Evolutionary conservation across 1,140 invertebrate genomes (phyloP).

Genomic region (Dendroctonus ponderosae): DNA sequence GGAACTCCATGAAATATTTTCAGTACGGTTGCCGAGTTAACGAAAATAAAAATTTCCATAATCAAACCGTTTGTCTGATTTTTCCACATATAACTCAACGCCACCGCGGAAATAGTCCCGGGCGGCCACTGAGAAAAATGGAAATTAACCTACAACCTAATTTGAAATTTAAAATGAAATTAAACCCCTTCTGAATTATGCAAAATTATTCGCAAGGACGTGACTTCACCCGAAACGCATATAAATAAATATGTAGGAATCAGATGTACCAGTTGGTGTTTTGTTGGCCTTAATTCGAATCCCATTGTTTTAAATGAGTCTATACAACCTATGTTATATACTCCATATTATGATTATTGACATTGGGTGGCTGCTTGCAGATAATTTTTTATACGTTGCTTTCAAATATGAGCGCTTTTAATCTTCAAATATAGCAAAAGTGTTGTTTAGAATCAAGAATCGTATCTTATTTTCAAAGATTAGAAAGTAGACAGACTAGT

Average conservation of each 20-base stretch:
- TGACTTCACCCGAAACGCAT: not conserved
- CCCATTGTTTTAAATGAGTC: too few species aligned
- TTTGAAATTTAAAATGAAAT: slow-evolving; percentile 16
- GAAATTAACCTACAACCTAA: slow-evolving; percentile 10
- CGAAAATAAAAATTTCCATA: slow-evolving; percentile 22
- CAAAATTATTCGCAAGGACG: slow-evolving; percentile 3
- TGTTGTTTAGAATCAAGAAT: too few species aligned
- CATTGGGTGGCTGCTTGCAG: too few species aligned
- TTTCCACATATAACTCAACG: slow-evolving; percentile 15
- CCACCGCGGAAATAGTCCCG: slow-evolving; percentile 3
- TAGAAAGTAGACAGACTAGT: too few species aligned
- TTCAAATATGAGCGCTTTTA: too few species aligned
- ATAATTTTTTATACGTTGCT: too few species aligned
- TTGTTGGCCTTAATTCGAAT: too few species aligned
- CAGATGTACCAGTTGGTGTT: too few species aligned
- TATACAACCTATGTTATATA: too few species aligned
- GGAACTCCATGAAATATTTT: not conserved
- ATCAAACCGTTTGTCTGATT: slow-evolving; percentile 19
- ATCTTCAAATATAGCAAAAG: too few species aligned
- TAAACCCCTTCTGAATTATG: slow-evolving; percentile 9
- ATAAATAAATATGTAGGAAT: not conserved
- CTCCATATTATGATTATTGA: too few species aligned
- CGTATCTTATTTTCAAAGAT: too few species aligned
- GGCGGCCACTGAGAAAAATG: slow-evolving; percentile 14
- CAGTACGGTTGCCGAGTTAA: slow-evolving; percentile 1